Conservation (phyloP, 2,113 vertebrate genomes). For the Acinonyx jubatus region DNA sequence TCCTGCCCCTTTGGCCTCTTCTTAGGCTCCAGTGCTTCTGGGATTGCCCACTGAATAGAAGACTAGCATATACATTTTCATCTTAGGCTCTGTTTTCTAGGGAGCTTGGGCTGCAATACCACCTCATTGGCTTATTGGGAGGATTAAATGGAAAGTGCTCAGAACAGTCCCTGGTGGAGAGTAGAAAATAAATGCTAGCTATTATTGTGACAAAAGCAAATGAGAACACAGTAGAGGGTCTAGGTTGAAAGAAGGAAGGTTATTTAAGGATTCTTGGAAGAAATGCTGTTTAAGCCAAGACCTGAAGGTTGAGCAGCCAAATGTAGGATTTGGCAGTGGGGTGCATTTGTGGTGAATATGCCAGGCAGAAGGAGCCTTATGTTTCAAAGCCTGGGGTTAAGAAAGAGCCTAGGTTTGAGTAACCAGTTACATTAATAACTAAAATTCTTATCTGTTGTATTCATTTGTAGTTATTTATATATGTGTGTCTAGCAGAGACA, state of each 20-base stretch:
- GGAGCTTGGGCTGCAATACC: not conserved
- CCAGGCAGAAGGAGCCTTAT: not conserved
- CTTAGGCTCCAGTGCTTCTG: not conserved
- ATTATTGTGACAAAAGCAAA: not conserved
- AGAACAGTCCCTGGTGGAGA: not conserved
- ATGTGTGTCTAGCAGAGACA: not conserved
- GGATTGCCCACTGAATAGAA: not conserved
- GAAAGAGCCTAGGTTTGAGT: not conserved
- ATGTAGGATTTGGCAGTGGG: not conserved
- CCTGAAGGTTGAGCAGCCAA: not conserved
- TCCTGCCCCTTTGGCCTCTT: not conserved
- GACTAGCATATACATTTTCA: not conserved
- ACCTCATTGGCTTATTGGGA: not conserved
- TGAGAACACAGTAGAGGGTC: not conserved
- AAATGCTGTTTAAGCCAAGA: not conserved
- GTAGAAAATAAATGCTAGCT: not conserved
- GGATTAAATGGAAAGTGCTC: not conserved
- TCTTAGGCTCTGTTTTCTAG: not conserved
- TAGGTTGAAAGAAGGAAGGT: not conserved
- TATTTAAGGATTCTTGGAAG: not conserved
- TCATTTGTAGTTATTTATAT: not conserved
- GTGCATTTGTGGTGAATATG: not conserved
- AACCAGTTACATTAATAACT: not conserved
- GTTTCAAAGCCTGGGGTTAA: not conserved
- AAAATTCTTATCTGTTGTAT: not conserved